Evolutionary conservation across 2,888 invertebrate species (phyloP).

Genomic region (Melangyna quadrimaculata): DNA sequence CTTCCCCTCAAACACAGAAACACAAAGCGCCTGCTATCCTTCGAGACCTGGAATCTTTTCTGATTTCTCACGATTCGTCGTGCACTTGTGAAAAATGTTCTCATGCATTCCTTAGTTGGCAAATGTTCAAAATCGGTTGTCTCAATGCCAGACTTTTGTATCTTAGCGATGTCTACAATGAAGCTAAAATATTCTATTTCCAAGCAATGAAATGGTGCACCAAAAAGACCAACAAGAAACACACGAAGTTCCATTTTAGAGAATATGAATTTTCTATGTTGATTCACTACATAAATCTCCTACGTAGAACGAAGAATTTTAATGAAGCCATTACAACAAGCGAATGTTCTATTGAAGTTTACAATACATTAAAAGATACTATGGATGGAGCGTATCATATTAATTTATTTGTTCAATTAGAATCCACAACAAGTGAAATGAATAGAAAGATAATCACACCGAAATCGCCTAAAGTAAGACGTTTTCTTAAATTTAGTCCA

Average conservation of each 20-base stretch:
- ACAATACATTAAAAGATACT: conserved; percentile 38
- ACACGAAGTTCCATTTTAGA: conserved; percentile 48
- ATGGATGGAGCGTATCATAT: conserved; percentile 43
- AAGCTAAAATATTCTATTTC: conserved; percentile 75
- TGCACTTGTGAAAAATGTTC: conserved; percentile 69
- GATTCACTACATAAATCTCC: conserved; percentile 76
- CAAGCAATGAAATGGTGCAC: conserved; percentile 73
- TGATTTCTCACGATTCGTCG: conserved; percentile 36
- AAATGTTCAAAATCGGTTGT: conserved; percentile 76
- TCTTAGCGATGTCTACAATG: conserved; percentile 74
- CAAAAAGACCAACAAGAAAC: conserved; percentile 35
- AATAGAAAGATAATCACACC: conserved; percentile 1
- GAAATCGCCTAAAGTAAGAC: conserved; percentile 5
- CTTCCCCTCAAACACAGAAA: conserved; percentile 18
- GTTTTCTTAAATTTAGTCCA: conserved; percentile 45
- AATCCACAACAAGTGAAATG: conserved; percentile 33
- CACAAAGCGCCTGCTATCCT: background rate
- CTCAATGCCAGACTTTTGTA: conserved; percentile 77
- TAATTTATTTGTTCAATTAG: conserved; percentile 42
- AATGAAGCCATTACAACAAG: conserved; percentile 73
- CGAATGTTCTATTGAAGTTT: conserved; percentile 37
- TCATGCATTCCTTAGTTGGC: conserved; percentile 73
- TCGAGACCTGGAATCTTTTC: conserved; percentile 38
- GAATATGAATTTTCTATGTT: conserved; percentile 65
- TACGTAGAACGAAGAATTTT: conserved; percentile 74